phyloP scores from a whole-genome alignment of 1,140 invertebrate species.

The Hycleus cichorii region DNA sequence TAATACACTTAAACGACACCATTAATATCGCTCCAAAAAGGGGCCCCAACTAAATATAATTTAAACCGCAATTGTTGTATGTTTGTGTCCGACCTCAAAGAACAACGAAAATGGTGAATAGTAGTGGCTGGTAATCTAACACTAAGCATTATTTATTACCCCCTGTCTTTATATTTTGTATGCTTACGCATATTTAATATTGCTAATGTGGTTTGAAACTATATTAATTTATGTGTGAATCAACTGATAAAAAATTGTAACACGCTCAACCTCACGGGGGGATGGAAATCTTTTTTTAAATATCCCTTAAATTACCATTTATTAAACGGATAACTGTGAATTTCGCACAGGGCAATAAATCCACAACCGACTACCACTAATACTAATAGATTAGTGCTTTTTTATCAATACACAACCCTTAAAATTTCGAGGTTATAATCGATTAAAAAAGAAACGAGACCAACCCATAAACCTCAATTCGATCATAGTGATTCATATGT shows the following conservation, averaged over 20 bases:
- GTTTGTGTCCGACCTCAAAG: constrained; percentile 14
- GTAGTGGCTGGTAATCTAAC: constrained; percentile 5
- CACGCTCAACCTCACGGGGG: not conserved
- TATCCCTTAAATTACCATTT: not conserved
- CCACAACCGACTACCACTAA: constrained; percentile 7
- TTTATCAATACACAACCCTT: too few relatives aligned
- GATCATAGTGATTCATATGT: constrained; percentile 27
- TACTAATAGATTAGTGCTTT: constrained; percentile 4
- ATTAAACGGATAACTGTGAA: not conserved
- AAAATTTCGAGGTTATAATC: too few relatives aligned
- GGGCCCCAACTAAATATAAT: constrained; percentile 10
- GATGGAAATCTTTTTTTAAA: constrained; percentile 3
- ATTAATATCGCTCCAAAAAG: constrained; percentile 9
- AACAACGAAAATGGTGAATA: constrained; percentile 4
- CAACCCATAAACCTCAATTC: too few relatives aligned
- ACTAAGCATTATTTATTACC: constrained; percentile 12
- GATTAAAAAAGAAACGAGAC: too few relatives aligned
- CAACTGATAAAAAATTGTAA: constrained; percentile 11
- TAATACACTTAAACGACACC: constrained; percentile 15
- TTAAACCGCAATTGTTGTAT: constrained; percentile 13
- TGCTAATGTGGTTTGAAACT: constrained; percentile 4
- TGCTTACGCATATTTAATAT: constrained; percentile 8
- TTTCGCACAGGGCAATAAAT: not conserved
- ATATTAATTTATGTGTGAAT: constrained; percentile 17
- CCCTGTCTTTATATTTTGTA: not conserved